These are phyloP conservation scores for Psittacus erithacus DNA, from an alignment of 2,113 vertebrate species.

Conservation along the genomic window DNA sequence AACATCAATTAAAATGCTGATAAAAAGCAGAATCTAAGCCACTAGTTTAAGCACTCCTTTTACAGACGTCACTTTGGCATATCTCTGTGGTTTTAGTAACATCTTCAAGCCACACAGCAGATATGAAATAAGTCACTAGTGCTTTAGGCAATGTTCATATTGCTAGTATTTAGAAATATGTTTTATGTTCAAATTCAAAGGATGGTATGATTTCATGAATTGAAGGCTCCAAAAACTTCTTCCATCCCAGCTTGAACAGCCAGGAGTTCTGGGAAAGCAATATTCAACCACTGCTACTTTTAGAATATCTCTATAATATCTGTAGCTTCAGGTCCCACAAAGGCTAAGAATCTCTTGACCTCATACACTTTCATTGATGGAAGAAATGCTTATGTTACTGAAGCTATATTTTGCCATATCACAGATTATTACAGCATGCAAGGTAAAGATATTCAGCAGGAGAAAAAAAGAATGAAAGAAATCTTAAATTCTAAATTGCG, in stretches of 20 bases:
- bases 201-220: neutral
- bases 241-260: neutral
- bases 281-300: neutral
- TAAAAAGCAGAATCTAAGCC: neutral
- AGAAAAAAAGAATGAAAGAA: neutral
- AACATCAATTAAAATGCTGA: neutral
- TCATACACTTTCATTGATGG: neutral
- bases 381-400: neutral
- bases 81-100: neutral
- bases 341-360: neutral
- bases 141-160: neutral
- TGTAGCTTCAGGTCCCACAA: neutral
- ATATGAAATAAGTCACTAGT: neutral
- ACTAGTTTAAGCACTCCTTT: neutral
- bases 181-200: slow-evolving; percentile 1
- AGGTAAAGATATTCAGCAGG: neutral
- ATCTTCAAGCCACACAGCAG: neutral
- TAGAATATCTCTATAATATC: neutral
- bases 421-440: neutral
- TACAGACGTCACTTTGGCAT: neutral
- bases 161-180: neutral
- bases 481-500: neutral
- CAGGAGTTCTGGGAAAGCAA: neutral
- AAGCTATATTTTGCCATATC: neutral
- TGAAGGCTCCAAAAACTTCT: neutral